Evolutionary conservation across 1,140 invertebrate species (phyloP).

Genomic region (Formica exsecta): DNA sequence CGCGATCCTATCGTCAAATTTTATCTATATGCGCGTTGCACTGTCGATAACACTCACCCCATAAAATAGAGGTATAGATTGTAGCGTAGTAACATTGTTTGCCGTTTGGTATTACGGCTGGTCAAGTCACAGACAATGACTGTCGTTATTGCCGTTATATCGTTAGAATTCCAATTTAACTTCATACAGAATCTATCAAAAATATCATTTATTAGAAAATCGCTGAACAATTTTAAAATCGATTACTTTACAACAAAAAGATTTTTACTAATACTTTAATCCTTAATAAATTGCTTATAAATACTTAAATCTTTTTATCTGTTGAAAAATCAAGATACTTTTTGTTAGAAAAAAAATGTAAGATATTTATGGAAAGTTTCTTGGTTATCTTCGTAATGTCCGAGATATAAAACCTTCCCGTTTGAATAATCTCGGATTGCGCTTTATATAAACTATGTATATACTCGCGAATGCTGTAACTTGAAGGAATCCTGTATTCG

Average conservation of each 20-base stretch:
- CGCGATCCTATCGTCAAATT: constrained; percentile 39
- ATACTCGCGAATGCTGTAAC: not conserved
- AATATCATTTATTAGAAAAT: not conserved
- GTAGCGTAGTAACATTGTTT: constrained; percentile 47
- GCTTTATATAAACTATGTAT: not conserved
- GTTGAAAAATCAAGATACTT: not conserved
- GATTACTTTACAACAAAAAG: not conserved
- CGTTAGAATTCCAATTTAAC: not conserved
- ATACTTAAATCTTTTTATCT: constrained; percentile 1
- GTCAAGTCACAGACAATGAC: constrained; percentile 27
- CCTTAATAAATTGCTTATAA: not conserved
- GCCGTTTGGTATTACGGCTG: constrained; percentile 48
- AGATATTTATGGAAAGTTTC: not conserved
- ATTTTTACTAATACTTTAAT: not conserved
- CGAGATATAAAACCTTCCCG: constrained; percentile 1
- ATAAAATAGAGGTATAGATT: constrained; percentile 31
- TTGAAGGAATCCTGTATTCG: constrained; percentile 4
- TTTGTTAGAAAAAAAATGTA: not conserved
- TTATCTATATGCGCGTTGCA: constrained; percentile 42
- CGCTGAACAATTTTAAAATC: not conserved
- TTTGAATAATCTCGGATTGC: constrained; percentile 8
- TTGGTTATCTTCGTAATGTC: not conserved
- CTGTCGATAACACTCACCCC: constrained; percentile 42
- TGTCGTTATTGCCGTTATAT: constrained; percentile 26
- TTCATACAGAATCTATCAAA: not conserved